phyloP scores from a whole-genome alignment of 2,888 invertebrate genomes.

The Tuberolachnus salignus region DNA sequence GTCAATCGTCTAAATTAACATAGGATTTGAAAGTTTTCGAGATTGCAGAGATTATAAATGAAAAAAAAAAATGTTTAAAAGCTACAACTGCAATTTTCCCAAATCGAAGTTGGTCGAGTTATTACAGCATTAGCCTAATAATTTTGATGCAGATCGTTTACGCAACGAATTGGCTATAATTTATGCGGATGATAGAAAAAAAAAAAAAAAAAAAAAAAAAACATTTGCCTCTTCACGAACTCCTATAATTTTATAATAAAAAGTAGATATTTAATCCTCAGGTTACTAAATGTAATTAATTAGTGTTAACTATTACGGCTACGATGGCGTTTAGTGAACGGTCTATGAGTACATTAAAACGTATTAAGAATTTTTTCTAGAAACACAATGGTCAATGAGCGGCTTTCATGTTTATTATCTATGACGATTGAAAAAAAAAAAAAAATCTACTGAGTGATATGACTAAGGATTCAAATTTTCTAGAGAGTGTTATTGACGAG shows the following conservation, averaged over 20 bases:
- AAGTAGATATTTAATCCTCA: conserved; percentile 7
- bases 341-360: conserved; percentile 29
- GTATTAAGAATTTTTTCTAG: conserved; percentile 21
- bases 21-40: conserved; percentile 38
- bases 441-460: too few relatives aligned
- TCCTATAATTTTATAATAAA: conserved; percentile 32
- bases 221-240: conserved; percentile 21
- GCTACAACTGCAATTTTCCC: conserved; percentile 1
- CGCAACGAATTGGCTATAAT: too few relatives aligned
- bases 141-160: conserved; percentile 17
- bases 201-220: too few relatives aligned
- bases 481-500: too few relatives aligned
- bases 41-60: conserved; percentile 24
- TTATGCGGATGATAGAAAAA: conserved; percentile 23
- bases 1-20: conserved; percentile 21
- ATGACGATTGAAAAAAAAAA: conserved; percentile 35
- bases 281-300: conserved; percentile 10
- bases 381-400: conserved; percentile 31
- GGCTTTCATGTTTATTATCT: conserved; percentile 19
- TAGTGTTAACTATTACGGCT: conserved; percentile 23
- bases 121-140: conserved; percentile 28
- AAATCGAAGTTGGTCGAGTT: neutral
- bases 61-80: conserved; percentile 26
- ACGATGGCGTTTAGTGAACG: conserved; percentile 10
- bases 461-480: too few relatives aligned